Percentiles rank a stretch among this genome's conserved stretches.
phyloP scores from a whole-genome alignment of 2,888 invertebrate species.

The Auanema sp. region DNA sequence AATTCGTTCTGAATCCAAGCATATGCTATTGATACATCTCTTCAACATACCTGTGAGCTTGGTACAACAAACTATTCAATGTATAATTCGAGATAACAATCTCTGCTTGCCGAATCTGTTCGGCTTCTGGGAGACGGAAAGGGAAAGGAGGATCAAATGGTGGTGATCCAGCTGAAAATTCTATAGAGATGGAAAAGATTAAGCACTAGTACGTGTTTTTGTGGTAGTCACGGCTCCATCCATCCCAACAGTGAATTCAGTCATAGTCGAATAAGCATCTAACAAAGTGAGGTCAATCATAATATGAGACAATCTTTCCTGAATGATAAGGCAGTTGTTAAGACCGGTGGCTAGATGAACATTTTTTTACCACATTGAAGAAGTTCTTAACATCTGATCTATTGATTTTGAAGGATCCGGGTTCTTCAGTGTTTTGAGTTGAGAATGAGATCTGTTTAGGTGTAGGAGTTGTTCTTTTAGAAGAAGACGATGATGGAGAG shows the following conservation, averaged over 20 bases:
- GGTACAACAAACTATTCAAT: constrained; percentile 42
- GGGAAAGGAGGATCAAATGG: constrained; percentile 42
- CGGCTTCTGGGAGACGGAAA: constrained; percentile 42
- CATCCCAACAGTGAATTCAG: constrained; percentile 47
- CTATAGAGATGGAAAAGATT: background rate
- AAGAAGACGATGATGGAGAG: constrained; percentile 22
- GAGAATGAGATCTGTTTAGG: constrained; percentile 13
- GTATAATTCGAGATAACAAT: constrained; percentile 45
- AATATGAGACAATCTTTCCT: constrained; percentile 43
- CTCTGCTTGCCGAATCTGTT: constrained; percentile 38
- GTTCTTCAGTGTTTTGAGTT: constrained; percentile 2
- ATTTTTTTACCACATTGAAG: constrained; percentile 37
- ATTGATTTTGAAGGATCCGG: constrained; percentile 15
- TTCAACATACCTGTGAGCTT: constrained; percentile 39
- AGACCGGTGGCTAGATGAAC: constrained; percentile 2
- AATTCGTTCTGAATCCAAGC: constrained; percentile 47
- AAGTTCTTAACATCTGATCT: constrained; percentile 37
- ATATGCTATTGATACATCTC: background rate
- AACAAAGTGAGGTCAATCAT: constrained; percentile 44
- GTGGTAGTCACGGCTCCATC: constrained; percentile 42
- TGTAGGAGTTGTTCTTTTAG: constrained; percentile 17
- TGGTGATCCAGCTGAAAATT: constrained; percentile 38
- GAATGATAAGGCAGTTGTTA: constrained; percentile 1
- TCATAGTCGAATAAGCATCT: constrained; percentile 39
- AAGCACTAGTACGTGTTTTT: constrained; percentile 31